Conservation (phyloP, 1,140 invertebrate genomes). For the Sitodiplosis mosellana region DNA sequence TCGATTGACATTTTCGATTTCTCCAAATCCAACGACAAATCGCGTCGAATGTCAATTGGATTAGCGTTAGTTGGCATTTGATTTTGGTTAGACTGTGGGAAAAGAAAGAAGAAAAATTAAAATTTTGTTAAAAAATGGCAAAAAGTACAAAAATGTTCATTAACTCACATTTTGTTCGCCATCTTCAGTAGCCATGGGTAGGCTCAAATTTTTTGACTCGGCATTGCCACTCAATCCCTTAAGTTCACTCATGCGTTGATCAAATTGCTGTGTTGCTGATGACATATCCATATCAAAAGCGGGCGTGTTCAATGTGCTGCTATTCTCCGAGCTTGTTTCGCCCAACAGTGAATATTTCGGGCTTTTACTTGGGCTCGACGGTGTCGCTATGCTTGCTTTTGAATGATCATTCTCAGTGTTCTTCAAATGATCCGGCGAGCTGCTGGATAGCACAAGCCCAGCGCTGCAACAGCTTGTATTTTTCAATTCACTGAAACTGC, state of each 20-base stretch:
- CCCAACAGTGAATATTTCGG: slow-evolving; percentile 20
- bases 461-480: not conserved
- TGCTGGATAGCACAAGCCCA: slow-evolving; percentile 6
- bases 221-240: not conserved
- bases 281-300: slow-evolving; percentile 22
- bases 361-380: slow-evolving; percentile 19
- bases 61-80: not conserved
- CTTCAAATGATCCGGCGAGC: slow-evolving; percentile 9
- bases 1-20: slow-evolving; percentile 6
- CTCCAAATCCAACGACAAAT: slow-evolving; percentile 20
- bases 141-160: too few species aligned
- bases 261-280: slow-evolving; percentile 8
- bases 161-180: too few species aligned
- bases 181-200: too few species aligned
- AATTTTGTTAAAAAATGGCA: not conserved
- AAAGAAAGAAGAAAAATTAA: not conserved
- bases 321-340: slow-evolving; percentile 20
- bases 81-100: not conserved
- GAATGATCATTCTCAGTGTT: slow-evolving; percentile 10
- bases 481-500: slow-evolving; percentile 6
- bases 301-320: slow-evolving; percentile 21
- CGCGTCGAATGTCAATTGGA: slow-evolving; percentile 5
- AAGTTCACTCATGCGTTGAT: not conserved
- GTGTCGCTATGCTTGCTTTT: slow-evolving; percentile 16
- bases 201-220: too few species aligned